A percentile compares a stretch with the other conserved stretches of the same genome.
Conservation (phyloP, 2,888 invertebrate species). For the Drosophila subsilvestris region DNA sequence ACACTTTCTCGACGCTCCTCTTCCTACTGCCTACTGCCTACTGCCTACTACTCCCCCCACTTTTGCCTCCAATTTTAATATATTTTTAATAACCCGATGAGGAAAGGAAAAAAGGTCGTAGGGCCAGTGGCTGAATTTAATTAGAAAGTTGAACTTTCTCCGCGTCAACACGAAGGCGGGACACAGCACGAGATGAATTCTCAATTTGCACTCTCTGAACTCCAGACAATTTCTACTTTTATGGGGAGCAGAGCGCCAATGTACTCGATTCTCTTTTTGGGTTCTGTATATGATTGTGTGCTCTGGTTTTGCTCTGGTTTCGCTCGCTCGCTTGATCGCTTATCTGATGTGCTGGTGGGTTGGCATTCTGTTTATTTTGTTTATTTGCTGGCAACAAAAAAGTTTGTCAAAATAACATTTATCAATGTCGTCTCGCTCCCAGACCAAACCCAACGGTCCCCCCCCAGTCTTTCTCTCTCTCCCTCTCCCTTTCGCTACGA, state of each 20-base stretch:
- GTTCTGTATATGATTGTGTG: background rate
- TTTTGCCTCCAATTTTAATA: conserved; percentile 48
- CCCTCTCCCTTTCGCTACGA: conserved; percentile 28
- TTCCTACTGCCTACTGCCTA: no score
- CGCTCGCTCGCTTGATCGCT: conserved; percentile 7
- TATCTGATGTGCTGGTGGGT: conserved; percentile 10
- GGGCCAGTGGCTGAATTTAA: conserved; percentile 46
- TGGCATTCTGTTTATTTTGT: conserved; percentile 26
- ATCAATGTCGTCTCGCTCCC: conserved; percentile 58
- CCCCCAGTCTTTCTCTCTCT: background rate
- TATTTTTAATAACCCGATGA: conserved; percentile 56
- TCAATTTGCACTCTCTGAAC: conserved; percentile 9
- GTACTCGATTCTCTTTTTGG: no score
- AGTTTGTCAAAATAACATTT: conserved; percentile 67
- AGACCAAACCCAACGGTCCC: background rate
- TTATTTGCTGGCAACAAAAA: conserved; percentile 20
- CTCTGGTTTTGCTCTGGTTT: background rate
- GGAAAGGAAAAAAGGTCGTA: background rate
- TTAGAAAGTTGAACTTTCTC: conserved; percentile 45
- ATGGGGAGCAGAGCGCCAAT: background rate
- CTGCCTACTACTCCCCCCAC: no score
- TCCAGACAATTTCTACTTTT: background rate
- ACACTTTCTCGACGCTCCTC: conserved; percentile 30
- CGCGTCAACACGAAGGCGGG: conserved; percentile 10
- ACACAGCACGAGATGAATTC: conserved; percentile 12